Evolutionary conservation across 2,888 invertebrate species (phyloP).

Genomic region (Cryptops parisi): DNA sequence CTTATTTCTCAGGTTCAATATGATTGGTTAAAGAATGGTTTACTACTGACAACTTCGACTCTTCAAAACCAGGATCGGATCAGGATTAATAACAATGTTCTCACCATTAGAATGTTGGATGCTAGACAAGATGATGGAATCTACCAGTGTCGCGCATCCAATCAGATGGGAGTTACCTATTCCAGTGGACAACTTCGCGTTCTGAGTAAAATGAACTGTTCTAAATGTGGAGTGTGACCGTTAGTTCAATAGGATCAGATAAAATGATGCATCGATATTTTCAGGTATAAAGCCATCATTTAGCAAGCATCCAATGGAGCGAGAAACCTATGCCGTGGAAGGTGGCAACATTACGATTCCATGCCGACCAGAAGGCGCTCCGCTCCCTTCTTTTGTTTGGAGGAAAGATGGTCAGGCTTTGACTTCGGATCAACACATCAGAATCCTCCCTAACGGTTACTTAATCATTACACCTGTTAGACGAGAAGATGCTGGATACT

Average conservation of each 20-base stretch:
- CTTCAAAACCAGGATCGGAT: slow-evolving; percentile 50
- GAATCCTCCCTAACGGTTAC: slow-evolving; percentile 72
- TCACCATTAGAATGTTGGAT: slow-evolving; percentile 23
- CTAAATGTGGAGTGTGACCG: neutral
- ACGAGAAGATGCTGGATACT: slow-evolving; percentile 71
- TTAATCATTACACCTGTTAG: slow-evolving; percentile 71
- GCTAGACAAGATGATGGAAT: slow-evolving; percentile 69
- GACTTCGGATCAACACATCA: slow-evolving; percentile 49
- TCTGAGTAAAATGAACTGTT: slow-evolving; percentile 43
- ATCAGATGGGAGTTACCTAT: slow-evolving; percentile 68
- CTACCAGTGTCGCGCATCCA: slow-evolving; percentile 86
- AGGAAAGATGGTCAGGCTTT: slow-evolving; percentile 68
- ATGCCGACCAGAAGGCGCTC: slow-evolving; percentile 90
- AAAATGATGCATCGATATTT: neutral
- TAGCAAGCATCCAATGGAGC: slow-evolving; percentile 71
- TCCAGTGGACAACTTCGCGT: slow-evolving; percentile 82
- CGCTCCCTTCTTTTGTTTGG: slow-evolving; percentile 76
- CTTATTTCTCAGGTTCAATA: slow-evolving; percentile 12
- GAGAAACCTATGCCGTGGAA: slow-evolving; percentile 81
- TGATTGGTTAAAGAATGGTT: slow-evolving; percentile 74
- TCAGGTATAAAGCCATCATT: slow-evolving; percentile 60
- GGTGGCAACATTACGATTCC: slow-evolving; percentile 78
- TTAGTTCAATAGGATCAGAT: too few relatives aligned
- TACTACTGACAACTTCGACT: slow-evolving; percentile 39
- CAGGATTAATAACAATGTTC: slow-evolving; percentile 36